These are phyloP conservation scores for Bos javanicus DNA, from an alignment of 2,113 vertebrate species.

Conservation along the genomic window DNA sequence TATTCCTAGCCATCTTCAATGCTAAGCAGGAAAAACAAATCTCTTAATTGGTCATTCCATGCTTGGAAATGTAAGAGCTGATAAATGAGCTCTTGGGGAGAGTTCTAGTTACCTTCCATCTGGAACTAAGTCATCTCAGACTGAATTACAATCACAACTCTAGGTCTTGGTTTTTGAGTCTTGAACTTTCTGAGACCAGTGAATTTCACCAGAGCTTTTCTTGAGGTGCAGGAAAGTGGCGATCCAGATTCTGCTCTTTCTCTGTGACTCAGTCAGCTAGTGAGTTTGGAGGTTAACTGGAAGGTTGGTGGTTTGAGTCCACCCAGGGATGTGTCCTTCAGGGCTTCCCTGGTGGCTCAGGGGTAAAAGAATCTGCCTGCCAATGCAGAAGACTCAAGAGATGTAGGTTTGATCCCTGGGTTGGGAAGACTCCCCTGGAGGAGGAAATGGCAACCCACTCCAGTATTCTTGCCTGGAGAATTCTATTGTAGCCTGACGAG, in stretches of 20 bases:
- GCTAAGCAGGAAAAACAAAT: background rate
- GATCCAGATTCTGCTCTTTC: background rate
- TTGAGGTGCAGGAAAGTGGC: background rate
- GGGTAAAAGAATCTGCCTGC: background rate
- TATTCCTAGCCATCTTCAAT: background rate
- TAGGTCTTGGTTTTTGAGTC: background rate
- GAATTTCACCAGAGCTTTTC: background rate
- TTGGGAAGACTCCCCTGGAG: background rate
- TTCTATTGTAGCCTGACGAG: background rate
- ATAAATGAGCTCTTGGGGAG: background rate
- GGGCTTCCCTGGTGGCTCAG: background rate
- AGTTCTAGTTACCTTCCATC: background rate
- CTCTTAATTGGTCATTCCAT: background rate
- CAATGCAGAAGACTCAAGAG: background rate
- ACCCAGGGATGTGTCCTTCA: background rate
- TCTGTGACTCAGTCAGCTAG: background rate
- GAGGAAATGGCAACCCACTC: background rate
- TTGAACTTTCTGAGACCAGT: background rate
- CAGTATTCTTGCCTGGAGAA: background rate
- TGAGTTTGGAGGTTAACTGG: background rate
- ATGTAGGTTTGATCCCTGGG: background rate
- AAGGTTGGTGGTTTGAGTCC: background rate
- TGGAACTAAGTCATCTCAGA: background rate
- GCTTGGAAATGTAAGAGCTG: background rate
- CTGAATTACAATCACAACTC: background rate